A percentile compares a stretch with the other conserved stretches of the same genome.
Conservation (phyloP, 2,888 invertebrate species). For the Cheilosia grossa region DNA sequence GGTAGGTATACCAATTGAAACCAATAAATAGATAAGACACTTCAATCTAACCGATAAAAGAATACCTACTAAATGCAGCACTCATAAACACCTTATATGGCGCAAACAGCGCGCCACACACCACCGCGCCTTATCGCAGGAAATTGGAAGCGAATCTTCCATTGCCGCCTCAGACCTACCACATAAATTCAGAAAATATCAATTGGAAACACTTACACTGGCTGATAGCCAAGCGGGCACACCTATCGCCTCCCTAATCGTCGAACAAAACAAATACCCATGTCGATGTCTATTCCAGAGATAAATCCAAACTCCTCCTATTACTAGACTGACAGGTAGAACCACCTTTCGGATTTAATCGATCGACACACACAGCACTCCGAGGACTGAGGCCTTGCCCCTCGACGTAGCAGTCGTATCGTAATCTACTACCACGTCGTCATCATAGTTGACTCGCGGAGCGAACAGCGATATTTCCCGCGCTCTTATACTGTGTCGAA, state of each 20-base stretch:
- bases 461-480: constrained; percentile 32
- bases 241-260: constrained; percentile 74
- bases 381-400: constrained; percentile 58
- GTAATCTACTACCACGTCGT: constrained; percentile 28
- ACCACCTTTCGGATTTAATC: constrained; percentile 75
- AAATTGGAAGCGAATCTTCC: constrained; percentile 44
- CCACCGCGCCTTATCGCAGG: constrained; percentile 33
- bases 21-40: constrained; percentile 51
- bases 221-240: constrained; percentile 72
- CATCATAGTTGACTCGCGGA: constrained; percentile 26
- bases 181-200: constrained; percentile 73
- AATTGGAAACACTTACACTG: constrained; percentile 74
- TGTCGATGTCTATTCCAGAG: constrained; percentile 70
- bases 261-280: constrained; percentile 73
- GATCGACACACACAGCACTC: constrained; percentile 57
- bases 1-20: constrained; percentile 35
- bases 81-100: constrained; percentile 54
- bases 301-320: constrained; percentile 74
- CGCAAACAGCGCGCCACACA: constrained; percentile 24
- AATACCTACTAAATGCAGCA: constrained; percentile 40
- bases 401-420: constrained; percentile 49
- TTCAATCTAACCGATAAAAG: constrained; percentile 41
- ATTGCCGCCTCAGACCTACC: constrained; percentile 49
- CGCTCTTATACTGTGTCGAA: constrained; percentile 59
- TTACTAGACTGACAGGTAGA: constrained; percentile 74